Evolutionary conservation across 2,797 vertebrate species (phyloP), one percentile per base, ranked within the genome.

Genomic region (Clarias platycephalus): DNA sequence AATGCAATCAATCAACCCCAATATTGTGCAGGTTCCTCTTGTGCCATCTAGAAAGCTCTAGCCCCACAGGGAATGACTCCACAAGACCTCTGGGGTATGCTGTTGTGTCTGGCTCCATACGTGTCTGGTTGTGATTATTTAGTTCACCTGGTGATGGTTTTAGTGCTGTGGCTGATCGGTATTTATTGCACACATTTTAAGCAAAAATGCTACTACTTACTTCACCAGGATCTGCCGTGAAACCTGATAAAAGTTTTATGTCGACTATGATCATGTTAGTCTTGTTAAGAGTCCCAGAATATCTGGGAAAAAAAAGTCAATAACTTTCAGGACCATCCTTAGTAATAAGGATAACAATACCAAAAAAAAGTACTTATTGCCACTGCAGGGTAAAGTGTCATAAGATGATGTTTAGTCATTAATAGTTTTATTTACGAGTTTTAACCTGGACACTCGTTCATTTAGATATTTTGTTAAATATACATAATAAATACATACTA

Each of bases 211-310:
- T 57, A 34, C 18, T 58, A 10, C 82, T 83, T 83, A 3, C 79
- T 78, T 77, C 79, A 80, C 0, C 55, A 63, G 85, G 63, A 58
- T 88, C 87, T 55, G 87, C 80, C 20, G 80, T 89, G 82, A 89
- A 89, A 26, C 88, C 88, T 28, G 88, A 89, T 77, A 89, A 77
- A 22, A 89, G 24, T 49, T 86, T 88, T 44, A 89, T 84, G 26
- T 89, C 87, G 26, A 86, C 81, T 80, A 89, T 88, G 28, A 85
- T 80, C 88, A 89, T 89, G 49, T 89, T 89, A 34, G 87, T 87
- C 44, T 8, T 83, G 57, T 24, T 15, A 28, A 68, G 63, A 16
- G 22, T 0, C 4, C 88, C 88, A 68, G 34, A 24, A 70, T 89
- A 88, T 67, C 88, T 89, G 77, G 0, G n/a, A n/a, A 86, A 75